Conservation (phyloP, 2,888 invertebrate species). For the Noctua janthe region DNA sequence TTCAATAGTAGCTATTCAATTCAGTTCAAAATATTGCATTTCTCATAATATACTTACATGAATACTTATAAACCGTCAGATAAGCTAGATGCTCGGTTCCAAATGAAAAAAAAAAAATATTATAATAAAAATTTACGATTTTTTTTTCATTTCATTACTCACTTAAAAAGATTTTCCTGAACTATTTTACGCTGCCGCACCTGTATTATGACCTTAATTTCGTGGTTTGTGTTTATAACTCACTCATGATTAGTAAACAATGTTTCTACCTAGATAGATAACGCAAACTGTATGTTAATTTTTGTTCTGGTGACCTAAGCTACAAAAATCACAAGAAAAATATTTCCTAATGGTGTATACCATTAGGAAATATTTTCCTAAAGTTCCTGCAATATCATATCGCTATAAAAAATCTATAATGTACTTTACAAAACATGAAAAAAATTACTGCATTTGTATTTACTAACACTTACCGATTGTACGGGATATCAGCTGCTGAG, state of each 20-base stretch:
- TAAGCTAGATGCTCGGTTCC: neutral
- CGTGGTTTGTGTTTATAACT: neutral
- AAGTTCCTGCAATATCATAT: neutral
- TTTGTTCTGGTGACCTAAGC: neutral
- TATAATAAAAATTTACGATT: no score
- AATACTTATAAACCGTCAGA: no score
- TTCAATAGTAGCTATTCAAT: no score
- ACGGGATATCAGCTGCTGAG: slow-evolving; percentile 75
- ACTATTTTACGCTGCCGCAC: neutral
- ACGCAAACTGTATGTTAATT: no score
- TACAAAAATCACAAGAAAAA: neutral
- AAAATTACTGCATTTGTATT: neutral
- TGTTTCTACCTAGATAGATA: neutral
- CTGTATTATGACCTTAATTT: neutral
- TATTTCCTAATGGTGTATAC: no score
- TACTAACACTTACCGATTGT: slow-evolving; percentile 76
- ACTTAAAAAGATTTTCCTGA: neutral
- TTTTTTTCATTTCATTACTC: neutral
- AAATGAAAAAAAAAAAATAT: neutral
- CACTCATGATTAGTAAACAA: slow-evolving; percentile 3
- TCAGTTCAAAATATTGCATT: neutral
- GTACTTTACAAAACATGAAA: neutral
- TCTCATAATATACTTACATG: neutral
- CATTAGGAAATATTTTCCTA: neutral
- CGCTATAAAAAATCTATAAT: neutral